Percentiles rank a stretch among this genome's conserved stretches.
These are phyloP conservation scores for Galagoides demidoff DNA, from an alignment of 2,797 vertebrate genomes.

Conservation along the genomic window DNA sequence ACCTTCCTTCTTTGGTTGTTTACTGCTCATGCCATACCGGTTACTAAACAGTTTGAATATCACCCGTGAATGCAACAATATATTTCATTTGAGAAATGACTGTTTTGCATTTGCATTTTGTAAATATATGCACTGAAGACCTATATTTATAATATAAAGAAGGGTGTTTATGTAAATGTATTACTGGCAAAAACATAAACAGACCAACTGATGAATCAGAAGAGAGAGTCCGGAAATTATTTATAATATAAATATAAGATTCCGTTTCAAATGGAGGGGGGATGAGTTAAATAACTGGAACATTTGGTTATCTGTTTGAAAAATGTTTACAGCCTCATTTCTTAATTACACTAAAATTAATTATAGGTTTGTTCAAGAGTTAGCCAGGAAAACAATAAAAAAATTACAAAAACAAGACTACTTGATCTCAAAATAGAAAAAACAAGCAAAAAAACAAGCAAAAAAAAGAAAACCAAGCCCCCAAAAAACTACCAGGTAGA, in stretches of 20 bases:
- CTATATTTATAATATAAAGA: not conserved
- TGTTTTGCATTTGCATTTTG: not conserved
- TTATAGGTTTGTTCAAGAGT: not conserved
- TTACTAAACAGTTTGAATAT: not conserved
- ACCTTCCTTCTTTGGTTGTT: not conserved
- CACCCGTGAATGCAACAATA: not conserved
- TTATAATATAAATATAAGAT: conserved; percentile 20
- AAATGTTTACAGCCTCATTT: not conserved
- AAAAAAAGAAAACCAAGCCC: no score
- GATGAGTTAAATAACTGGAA: not conserved
- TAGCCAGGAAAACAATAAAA: not conserved
- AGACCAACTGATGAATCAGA: not conserved
- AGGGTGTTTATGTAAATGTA: not conserved
- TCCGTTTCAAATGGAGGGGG: not conserved
- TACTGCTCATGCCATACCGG: not conserved
- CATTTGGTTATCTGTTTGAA: not conserved
- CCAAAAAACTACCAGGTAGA: not conserved
- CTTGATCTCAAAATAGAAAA: not conserved
- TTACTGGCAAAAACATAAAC: not conserved
- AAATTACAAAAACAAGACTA: not conserved
- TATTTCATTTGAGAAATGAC: not conserved
- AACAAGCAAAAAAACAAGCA: not conserved
- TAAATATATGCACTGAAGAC: not conserved
- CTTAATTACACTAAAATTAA: not conserved
- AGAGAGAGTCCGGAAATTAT: not conserved